phyloP scores from a whole-genome alignment of 2,888 invertebrate genomes.

The Acholoe squamosa region DNA sequence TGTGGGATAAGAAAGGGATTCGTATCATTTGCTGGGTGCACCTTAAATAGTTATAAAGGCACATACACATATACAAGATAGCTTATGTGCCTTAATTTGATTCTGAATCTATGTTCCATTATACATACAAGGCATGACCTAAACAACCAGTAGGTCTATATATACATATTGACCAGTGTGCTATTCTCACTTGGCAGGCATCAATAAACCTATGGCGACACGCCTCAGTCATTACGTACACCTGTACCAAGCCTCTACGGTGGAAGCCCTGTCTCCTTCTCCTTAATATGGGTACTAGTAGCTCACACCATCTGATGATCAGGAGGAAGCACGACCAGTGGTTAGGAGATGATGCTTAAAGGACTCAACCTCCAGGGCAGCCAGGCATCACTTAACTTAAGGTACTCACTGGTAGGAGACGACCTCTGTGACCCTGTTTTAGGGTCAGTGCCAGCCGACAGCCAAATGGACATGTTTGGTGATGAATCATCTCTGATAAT shows the following conservation, averaged over 20 bases:
- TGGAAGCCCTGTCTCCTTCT: neutral
- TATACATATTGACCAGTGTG: no score
- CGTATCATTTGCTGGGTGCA: no score
- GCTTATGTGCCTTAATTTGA: no score
- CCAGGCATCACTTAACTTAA: neutral
- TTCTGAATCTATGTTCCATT: no score
- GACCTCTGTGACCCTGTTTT: neutral
- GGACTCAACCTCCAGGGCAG: neutral
- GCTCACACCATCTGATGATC: no score
- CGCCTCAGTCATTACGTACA: neutral
- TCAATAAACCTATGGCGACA: neutral
- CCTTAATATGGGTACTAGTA: no score
- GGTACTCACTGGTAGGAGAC: neutral
- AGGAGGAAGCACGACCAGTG: neutral
- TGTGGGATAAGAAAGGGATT: no score
- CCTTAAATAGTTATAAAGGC: no score
- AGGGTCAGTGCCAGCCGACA: constrained; percentile 18
- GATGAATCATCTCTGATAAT: neutral
- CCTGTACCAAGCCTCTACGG: no score
- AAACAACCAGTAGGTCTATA: no score
- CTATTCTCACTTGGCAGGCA: neutral
- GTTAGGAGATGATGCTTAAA: neutral
- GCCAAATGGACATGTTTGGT: constrained; percentile 9
- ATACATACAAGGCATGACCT: no score
- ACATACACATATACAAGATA: no score